Conservation (phyloP, 1,140 invertebrate genomes). For the Neoseiulus cucumeris region DNA sequence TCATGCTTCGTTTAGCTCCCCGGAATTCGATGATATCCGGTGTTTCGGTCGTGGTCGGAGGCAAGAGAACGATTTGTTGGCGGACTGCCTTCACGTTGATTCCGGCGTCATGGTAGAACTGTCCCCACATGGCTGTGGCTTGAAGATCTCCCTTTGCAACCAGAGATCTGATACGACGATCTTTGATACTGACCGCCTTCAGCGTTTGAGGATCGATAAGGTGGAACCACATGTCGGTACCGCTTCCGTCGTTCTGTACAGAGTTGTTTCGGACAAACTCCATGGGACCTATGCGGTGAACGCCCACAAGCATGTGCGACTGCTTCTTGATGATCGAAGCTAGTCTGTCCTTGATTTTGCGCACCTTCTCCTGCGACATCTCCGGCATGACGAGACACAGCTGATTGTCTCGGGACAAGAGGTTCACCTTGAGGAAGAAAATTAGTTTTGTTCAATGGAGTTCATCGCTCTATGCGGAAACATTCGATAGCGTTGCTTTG, state of each 20-base stretch:
- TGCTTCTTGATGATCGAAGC: slow-evolving; percentile 46
- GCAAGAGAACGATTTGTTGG: slow-evolving; percentile 13
- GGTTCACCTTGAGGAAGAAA: slow-evolving; percentile 33
- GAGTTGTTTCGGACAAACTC: slow-evolving; percentile 39
- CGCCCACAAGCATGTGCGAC: slow-evolving; percentile 47
- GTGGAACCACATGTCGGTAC: slow-evolving; percentile 69
- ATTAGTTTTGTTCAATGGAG: slow-evolving; percentile 13
- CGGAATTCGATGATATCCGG: slow-evolving; percentile 9
- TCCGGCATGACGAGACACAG: slow-evolving; percentile 53
- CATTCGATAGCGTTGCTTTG: too few species aligned
- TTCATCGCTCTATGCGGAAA: too few species aligned
- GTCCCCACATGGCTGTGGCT: slow-evolving; percentile 34
- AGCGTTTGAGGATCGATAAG: slow-evolving; percentile 55
- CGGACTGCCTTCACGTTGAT: slow-evolving; percentile 44
- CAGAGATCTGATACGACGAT: slow-evolving; percentile 44
- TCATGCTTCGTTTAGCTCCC: background rate
- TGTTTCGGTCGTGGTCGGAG: slow-evolving; percentile 10
- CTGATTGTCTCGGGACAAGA: slow-evolving; percentile 45
- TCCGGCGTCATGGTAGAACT: slow-evolving; percentile 36
- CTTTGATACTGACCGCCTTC: slow-evolving; percentile 46
- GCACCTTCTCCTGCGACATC: slow-evolving; percentile 45
- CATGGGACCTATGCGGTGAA: slow-evolving; percentile 48
- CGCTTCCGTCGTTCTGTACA: slow-evolving; percentile 44
- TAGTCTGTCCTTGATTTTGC: slow-evolving; percentile 40
- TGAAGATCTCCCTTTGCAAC: slow-evolving; percentile 32